A percentile compares a stretch with the other conserved stretches of the same genome.
Evolutionary conservation across 2,888 invertebrate species (phyloP).

Genomic region (Steinernema hermaphroditum): DNA sequence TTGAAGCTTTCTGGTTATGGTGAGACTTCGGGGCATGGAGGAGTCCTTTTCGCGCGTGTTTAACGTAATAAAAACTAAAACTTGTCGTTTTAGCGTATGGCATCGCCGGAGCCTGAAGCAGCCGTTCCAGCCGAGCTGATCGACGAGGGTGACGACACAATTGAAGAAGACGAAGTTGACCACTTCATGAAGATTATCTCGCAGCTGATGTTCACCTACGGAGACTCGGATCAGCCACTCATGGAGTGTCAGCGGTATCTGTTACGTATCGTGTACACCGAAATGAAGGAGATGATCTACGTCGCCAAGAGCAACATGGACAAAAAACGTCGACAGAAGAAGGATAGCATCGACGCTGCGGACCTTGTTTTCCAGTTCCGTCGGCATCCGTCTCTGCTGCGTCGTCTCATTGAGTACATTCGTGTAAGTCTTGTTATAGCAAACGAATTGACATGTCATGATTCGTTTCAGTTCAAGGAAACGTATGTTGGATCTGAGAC

Average conservation of each 20-base stretch:
- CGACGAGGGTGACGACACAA: too few species aligned
- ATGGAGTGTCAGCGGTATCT: not conserved
- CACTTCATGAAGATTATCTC: not conserved
- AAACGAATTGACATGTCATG: not conserved
- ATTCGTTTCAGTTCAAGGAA: not conserved
- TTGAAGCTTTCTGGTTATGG: too few species aligned
- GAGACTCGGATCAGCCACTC: not conserved
- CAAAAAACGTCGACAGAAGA: not conserved
- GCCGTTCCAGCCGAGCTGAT: too few species aligned
- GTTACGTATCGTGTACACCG: not conserved
- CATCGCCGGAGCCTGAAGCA: too few species aligned
- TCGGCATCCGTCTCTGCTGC: not conserved
- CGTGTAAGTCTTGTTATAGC: not conserved
- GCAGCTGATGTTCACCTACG: not conserved
- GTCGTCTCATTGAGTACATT: not conserved
- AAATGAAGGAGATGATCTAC: not conserved
- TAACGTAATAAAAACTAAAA: too few species aligned
- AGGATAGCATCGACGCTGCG: not conserved
- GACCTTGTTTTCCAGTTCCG: constrained; percentile 5
- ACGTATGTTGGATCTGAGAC: too few species aligned
- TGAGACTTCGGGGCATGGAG: too few species aligned
- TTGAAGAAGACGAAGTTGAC: too few species aligned
- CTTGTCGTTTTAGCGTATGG: too few species aligned
- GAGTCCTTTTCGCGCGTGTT: too few species aligned
- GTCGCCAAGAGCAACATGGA: not conserved